phyloP scores from a whole-genome alignment of 1,140 invertebrate species.

The Plodia interpunctella region DNA sequence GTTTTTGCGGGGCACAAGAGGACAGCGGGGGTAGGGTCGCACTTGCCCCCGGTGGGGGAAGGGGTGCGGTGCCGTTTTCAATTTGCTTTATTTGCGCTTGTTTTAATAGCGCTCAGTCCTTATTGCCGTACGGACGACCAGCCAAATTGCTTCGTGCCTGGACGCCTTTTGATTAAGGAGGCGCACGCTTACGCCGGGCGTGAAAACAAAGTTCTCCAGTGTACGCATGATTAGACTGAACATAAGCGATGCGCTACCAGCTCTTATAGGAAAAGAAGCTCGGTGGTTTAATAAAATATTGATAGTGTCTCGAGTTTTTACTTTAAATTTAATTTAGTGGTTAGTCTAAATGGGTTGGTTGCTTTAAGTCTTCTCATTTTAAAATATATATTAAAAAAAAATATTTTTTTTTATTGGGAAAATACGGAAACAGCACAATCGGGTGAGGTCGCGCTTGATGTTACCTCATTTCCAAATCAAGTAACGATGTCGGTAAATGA shows the following conservation, averaged over 20 bases:
- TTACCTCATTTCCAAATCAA: neutral
- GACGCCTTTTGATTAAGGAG: conserved; percentile 70
- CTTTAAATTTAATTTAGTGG: too few species aligned
- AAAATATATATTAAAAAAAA: too few species aligned
- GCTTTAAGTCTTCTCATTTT: too few species aligned
- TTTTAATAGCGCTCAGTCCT: conserved; percentile 71
- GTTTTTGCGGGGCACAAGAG: conserved; percentile 43
- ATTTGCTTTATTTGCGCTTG: conserved; percentile 74
- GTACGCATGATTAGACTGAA: conserved; percentile 25
- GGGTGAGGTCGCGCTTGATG: neutral
- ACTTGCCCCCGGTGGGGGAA: conserved; percentile 36
- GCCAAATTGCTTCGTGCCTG: conserved; percentile 72
- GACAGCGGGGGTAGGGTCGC: conserved; percentile 27
- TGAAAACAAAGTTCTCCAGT: conserved; percentile 53
- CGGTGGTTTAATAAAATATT: too few species aligned
- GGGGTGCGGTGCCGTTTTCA: conserved; percentile 62
- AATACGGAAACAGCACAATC: too few species aligned
- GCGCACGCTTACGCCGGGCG: conserved; percentile 34
- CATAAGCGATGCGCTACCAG: neutral
- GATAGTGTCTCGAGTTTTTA: neutral
- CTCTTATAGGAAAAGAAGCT: too few species aligned
- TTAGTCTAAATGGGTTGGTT: too few species aligned
- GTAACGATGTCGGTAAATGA: neutral
- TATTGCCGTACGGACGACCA: conserved; percentile 63
- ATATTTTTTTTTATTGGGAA: too few species aligned